Percentiles rank a stretch among this genome's conserved stretches.
Conservation (phyloP, 2,797 vertebrate genomes). For the Simalia tracyae region DNA sequence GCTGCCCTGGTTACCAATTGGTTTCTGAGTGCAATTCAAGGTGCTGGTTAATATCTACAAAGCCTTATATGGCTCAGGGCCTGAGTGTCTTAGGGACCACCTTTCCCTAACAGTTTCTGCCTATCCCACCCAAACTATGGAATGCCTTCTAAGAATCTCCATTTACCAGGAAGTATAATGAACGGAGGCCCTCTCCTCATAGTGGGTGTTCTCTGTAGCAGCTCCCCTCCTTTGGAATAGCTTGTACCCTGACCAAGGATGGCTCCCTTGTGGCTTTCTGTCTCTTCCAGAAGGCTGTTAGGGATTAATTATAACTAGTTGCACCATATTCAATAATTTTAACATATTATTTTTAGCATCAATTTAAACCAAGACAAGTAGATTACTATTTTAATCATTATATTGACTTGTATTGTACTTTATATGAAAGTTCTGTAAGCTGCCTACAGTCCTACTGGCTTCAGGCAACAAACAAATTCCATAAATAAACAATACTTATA, state of each 20-base stretch:
- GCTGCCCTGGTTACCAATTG: neutral
- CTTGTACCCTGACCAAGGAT: neutral
- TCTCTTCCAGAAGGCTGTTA: neutral
- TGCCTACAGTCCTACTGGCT: neutral
- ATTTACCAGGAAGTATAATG: neutral
- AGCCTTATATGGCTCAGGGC: neutral
- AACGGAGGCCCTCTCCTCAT: neutral
- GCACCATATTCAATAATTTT: neutral
- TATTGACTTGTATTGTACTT: neutral
- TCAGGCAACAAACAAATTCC: neutral
- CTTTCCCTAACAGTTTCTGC: neutral
- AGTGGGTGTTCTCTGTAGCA: neutral
- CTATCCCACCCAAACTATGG: neutral
- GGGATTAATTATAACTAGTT: too few relatives aligned
- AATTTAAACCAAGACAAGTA: neutral
- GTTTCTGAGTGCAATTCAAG: neutral
- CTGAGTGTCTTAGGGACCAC: neutral
- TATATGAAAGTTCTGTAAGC: neutral
- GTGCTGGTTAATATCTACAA: neutral
- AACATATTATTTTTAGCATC: neutral
- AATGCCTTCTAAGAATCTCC: neutral
- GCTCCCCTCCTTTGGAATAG: neutral
- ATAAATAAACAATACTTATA: neutral
- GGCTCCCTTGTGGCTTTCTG: neutral
- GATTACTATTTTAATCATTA: neutral